Base-by-base conservation (phyloP, 2,888 invertebrate genomes). In the Sesia apiformis region DNA sequence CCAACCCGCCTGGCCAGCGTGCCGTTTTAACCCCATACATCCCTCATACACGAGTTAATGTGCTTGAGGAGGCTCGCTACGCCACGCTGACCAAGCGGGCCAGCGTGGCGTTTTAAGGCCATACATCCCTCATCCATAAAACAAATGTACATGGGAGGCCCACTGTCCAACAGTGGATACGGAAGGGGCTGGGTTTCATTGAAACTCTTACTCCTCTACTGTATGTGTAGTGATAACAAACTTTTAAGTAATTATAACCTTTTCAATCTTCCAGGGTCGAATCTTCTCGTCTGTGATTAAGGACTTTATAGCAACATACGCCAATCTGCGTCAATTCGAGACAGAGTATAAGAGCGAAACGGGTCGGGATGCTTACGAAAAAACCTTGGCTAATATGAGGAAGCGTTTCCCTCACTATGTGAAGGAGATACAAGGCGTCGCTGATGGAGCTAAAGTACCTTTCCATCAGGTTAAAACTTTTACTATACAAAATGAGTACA, bases 381-480 rank as follows among this genome's bases (percentile, higher is more conserved):
- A 91, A 55, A 96, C 95, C 0, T 84, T 97, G 51, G 90, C 89
- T 3, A 91, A 91, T 59, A 93, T 94, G 62, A 92, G 92, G 63
- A 78, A 89, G 52, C 92, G 93, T 64, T 96, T 92, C 78, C 96
- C 97, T 0, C 94, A 96, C 67, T 97, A 97, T 70, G 87, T 97
- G 3, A 91, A 93, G 58, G 97, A 97, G 81, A 86, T 97, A 49
- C 92, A 95, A 74, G 97, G 97, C 4, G 92, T 94, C n/a, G 95
- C 97, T 4, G 95, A 96, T 71, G 97, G 97, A 0, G 93, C 96
- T 1, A 91, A 93, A 62, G 94, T 97, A 4, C 94, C 96, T 0
- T 97, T 97, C 76, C 84, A 95, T 64, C 94, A 95, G 92, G 96
- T 96, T 23, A 23, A 2, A 77, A 76, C 65, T 60, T 23, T 46